Conservation (phyloP, 2,888 invertebrate species). For the Meliscaeva auricollis region DNA sequence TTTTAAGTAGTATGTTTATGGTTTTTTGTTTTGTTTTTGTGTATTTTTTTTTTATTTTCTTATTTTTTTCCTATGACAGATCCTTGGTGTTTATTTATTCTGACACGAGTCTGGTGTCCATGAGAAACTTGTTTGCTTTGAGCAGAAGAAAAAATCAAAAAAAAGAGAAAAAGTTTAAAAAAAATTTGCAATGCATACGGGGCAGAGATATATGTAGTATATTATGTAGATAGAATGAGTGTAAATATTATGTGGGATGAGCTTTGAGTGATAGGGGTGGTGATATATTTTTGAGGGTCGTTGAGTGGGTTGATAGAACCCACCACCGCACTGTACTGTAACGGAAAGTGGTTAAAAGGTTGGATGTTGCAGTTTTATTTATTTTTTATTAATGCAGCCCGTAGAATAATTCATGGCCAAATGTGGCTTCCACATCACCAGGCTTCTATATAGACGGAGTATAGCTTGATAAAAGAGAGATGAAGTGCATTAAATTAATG, state of each 20-base stretch:
- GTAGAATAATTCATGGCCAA: constrained; percentile 48
- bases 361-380: constrained; percentile 23
- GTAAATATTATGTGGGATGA: constrained; percentile 31
- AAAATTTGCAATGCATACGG: constrained; percentile 46
- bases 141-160: neutral
- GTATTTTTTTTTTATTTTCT: constrained; percentile 6
- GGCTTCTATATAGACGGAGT: neutral
- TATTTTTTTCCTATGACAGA: constrained; percentile 31
- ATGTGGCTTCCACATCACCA: constrained; percentile 25
- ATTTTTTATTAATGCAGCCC: neutral
- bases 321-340: constrained; percentile 33
- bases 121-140: constrained; percentile 55
- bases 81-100: constrained; percentile 65
- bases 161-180: constrained; percentile 1
- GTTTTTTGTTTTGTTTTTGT: neutral
- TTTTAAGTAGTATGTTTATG: constrained; percentile 52
- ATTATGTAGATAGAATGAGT: constrained; percentile 4
- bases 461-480: constrained; percentile 42
- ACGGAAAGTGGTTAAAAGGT: constrained; percentile 28
- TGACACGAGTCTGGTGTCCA: constrained; percentile 72
- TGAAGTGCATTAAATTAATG: constrained; percentile 50
- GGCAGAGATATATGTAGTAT: too few relatives aligned
- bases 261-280: neutral
- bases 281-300: constrained; percentile 54
- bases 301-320: constrained; percentile 20